Percentiles rank a stretch among this genome's conserved stretches.
Evolutionary conservation across 2,113 vertebrate species (phyloP).

Genomic region (Myrmecobius fasciatus): DNA sequence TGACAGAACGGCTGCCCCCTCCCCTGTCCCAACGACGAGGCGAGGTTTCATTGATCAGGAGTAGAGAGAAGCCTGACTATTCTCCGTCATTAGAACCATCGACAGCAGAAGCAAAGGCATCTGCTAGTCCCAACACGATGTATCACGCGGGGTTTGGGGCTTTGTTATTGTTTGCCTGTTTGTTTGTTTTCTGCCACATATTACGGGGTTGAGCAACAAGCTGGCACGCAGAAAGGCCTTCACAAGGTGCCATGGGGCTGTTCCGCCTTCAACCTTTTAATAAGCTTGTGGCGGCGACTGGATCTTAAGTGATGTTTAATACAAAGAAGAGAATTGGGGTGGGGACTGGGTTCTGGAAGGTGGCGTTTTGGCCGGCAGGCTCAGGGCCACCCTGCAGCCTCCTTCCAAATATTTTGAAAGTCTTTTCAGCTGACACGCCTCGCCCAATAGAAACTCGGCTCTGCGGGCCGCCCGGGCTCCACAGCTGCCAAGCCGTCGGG

Average conservation of each 20-base stretch:
- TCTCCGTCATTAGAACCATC: slow-evolving; percentile 84
- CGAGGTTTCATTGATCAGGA: slow-evolving; percentile 80
- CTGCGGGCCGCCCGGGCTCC: slow-evolving; percentile 34
- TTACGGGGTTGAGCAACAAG: slow-evolving; percentile 64
- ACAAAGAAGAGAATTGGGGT: slow-evolving; percentile 57
- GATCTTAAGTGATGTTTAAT: slow-evolving; percentile 66
- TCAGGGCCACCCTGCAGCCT: neutral
- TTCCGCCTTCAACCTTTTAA: slow-evolving; percentile 73
- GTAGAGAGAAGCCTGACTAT: slow-evolving; percentile 81
- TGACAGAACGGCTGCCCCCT: neutral
- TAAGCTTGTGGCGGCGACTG: slow-evolving; percentile 68
- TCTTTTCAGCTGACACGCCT: slow-evolving; percentile 60
- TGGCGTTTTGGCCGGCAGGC: slow-evolving; percentile 53
- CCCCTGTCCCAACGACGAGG: slow-evolving; percentile 52
- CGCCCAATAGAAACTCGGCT: slow-evolving; percentile 60
- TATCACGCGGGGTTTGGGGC: slow-evolving; percentile 20
- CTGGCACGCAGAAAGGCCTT: slow-evolving; percentile 62
- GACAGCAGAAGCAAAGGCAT: slow-evolving; percentile 78
- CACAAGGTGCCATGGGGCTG: slow-evolving; percentile 63
- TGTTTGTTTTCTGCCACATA: slow-evolving; percentile 72
- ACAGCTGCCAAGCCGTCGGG: slow-evolving; percentile 31
- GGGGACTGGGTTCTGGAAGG: slow-evolving; percentile 60
- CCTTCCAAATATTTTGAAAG: slow-evolving; percentile 72
- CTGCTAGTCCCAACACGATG: slow-evolving; percentile 59
- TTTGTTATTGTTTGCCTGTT: slow-evolving; percentile 37